These are phyloP conservation scores for Drosophila colorata DNA, from an alignment of 2,888 invertebrate genomes.

Conservation along the genomic window DNA sequence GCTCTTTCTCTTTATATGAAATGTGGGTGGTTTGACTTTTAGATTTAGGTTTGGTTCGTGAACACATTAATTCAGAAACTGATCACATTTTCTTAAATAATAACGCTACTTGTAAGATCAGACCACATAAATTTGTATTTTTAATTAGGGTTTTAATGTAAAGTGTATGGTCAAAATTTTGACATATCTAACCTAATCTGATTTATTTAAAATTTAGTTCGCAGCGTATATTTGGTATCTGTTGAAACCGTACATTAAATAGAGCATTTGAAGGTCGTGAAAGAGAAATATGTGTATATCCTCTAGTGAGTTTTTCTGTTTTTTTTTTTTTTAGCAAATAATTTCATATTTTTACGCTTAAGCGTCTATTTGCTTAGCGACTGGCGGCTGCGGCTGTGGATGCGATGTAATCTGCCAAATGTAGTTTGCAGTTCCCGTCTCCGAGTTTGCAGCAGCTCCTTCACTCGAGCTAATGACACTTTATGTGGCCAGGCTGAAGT, in stretches of 20 bases:
- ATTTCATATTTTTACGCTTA: slow-evolving; percentile 78
- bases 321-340: slow-evolving; percentile 56
- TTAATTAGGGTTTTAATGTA: no score
- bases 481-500: slow-evolving; percentile 72
- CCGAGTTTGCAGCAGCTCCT: slow-evolving; percentile 22
- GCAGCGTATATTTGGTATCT: neutral
- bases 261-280: slow-evolving; percentile 29
- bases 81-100: no score
- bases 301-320: slow-evolving; percentile 27
- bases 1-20: no score
- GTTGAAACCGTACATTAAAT: no score
- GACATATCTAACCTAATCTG: no score
- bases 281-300: neutral
- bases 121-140: no score
- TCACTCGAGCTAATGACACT: slow-evolving; percentile 81
- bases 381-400: slow-evolving; percentile 25
- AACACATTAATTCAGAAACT: no score
- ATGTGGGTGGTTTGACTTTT: no score
- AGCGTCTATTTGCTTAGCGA: slow-evolving; percentile 72
- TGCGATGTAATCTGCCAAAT: slow-evolving; percentile 71
- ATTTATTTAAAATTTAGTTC: neutral
- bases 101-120: no score
- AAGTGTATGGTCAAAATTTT: no score
- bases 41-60: no score
- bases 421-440: slow-evolving; percentile 37